phyloP scores from a whole-genome alignment of 30 jellyfish, hydroid and myxozoan genomes.

The Phacellophora camtschatica region DNA sequence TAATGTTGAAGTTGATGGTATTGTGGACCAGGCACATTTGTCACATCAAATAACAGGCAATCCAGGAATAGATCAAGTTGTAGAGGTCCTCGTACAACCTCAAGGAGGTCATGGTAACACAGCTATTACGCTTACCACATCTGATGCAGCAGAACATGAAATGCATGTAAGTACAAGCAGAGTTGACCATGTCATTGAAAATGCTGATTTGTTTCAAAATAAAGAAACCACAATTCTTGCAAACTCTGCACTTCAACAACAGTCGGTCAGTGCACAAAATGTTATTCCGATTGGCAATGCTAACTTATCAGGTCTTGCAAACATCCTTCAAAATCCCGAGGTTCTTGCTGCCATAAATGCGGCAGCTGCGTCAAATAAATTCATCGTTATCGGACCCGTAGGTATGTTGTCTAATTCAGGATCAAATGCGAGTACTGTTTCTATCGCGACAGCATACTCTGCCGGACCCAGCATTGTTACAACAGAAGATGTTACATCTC shows the following conservation, averaged over 20 bases:
- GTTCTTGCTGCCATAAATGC: slow-evolving; percentile 97
- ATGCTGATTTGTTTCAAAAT: slow-evolving; percentile 21
- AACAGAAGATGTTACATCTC: background rate
- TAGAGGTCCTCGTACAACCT: slow-evolving; percentile 95
- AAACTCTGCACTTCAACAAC: slow-evolving; percentile 69
- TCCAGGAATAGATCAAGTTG: slow-evolving; percentile 90
- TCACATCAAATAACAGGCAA: slow-evolving; percentile 36
- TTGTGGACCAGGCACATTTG: slow-evolving; percentile 73
- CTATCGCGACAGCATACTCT: slow-evolving; percentile 63
- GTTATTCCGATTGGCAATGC: slow-evolving; percentile 76
- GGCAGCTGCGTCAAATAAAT: slow-evolving; percentile 97
- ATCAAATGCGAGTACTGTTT: slow-evolving; percentile 55
- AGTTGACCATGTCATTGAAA: slow-evolving; percentile 24
- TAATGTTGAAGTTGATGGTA: slow-evolving; percentile 97
- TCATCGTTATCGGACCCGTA: slow-evolving; percentile 98
- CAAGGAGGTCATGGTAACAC: slow-evolving; percentile 77
- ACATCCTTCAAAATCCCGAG: slow-evolving; percentile 95
- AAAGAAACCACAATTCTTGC: slow-evolving; percentile 48
- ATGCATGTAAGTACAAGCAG: slow-evolving; percentile 19
- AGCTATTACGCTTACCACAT: slow-evolving; percentile 54
- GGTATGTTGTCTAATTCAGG: slow-evolving; percentile 87
- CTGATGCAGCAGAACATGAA: slow-evolving; percentile 48
- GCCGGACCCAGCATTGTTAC: background rate
- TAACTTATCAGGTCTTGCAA: slow-evolving; percentile 94
- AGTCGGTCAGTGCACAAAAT: slow-evolving; percentile 65